These are phyloP conservation scores for Volucella bombylans DNA, from an alignment of 2,888 invertebrate species.

Conservation along the genomic window DNA sequence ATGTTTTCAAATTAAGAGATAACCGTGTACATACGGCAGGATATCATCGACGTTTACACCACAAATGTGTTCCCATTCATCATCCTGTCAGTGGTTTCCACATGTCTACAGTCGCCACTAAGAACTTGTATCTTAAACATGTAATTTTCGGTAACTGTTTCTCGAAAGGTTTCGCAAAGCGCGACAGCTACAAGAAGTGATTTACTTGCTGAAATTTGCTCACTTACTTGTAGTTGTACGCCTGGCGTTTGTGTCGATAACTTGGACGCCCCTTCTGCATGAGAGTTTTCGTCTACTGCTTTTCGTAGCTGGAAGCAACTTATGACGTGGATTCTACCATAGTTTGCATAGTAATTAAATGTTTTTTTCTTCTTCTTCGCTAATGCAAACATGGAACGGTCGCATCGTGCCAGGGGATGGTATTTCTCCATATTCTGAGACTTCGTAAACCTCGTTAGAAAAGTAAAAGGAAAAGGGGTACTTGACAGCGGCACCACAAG, in stretches of 20 bases:
- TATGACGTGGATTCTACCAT: slow-evolving; percentile 57
- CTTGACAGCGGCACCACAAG: slow-evolving; percentile 71
- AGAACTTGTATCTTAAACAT: slow-evolving; percentile 46
- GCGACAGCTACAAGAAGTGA: slow-evolving; percentile 63
- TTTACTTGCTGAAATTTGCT: slow-evolving; percentile 62
- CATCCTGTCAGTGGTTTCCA: slow-evolving; percentile 70
- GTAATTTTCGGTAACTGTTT: slow-evolving; percentile 63
- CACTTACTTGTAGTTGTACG: slow-evolving; percentile 25
- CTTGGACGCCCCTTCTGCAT: slow-evolving; percentile 22
- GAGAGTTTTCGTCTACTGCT: slow-evolving; percentile 28
- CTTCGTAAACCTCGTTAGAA: slow-evolving; percentile 63
- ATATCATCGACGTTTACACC: slow-evolving; percentile 67
- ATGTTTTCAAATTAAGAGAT: slow-evolving; percentile 69
- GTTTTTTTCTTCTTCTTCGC: slow-evolving; percentile 22
- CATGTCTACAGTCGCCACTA: slow-evolving; percentile 48
- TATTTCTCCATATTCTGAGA: slow-evolving; percentile 45
- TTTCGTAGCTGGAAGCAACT: slow-evolving; percentile 55
- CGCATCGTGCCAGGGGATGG: slow-evolving; percentile 1
- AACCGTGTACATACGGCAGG: slow-evolving; percentile 67
- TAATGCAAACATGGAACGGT: slow-evolving; percentile 19
- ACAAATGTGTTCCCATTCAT: slow-evolving; percentile 67
- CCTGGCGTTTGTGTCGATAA: slow-evolving; percentile 54
- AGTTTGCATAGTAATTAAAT: slow-evolving; percentile 71
- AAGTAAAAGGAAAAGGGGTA: slow-evolving; percentile 49
- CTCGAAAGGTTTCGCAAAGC: slow-evolving; percentile 44